Evolutionary conservation across 2,888 invertebrate species (phyloP).

Genomic region (Drosophila paracracens): DNA sequence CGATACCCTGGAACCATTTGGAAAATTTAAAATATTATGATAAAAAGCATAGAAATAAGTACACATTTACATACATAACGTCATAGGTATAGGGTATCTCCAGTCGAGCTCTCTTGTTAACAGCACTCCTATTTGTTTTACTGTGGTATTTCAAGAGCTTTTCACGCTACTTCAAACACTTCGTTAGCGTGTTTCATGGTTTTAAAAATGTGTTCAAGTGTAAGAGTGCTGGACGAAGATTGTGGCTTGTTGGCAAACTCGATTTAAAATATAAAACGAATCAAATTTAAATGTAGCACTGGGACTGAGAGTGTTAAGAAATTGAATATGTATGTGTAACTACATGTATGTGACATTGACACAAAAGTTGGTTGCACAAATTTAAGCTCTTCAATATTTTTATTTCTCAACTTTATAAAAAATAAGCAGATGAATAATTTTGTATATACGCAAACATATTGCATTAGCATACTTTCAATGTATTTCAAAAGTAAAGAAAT

Average conservation of each 20-base stretch:
- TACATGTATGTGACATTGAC: neutral
- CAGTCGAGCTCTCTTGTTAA: neutral
- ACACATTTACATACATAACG: neutral
- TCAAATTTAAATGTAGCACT: neutral
- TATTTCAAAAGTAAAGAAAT: neutral
- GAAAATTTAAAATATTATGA: neutral
- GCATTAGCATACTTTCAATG: neutral
- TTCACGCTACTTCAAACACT: neutral
- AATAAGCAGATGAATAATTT: neutral
- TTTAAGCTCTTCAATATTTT: neutral
- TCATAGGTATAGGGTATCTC: neutral
- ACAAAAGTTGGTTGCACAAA: neutral
- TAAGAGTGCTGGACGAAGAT: neutral
- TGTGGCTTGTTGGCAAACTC: conserved; percentile 6
- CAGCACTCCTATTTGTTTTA: conserved; percentile 10
- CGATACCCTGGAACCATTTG: neutral
- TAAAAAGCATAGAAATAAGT: neutral
- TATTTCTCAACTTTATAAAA: neutral
- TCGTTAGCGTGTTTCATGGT: conserved; percentile 7
- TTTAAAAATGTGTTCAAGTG: conserved; percentile 25
- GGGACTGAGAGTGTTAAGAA: neutral
- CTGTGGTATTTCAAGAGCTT: conserved; percentile 14
- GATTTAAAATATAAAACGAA: neutral
- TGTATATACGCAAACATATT: neutral
- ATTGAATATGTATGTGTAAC: neutral